A percentile compares a stretch with the other conserved stretches of the same genome.
These are phyloP conservation scores for Drosophila lacertosa DNA, from an alignment of 1,140 invertebrate genomes.

Conservation along the genomic window DNA sequence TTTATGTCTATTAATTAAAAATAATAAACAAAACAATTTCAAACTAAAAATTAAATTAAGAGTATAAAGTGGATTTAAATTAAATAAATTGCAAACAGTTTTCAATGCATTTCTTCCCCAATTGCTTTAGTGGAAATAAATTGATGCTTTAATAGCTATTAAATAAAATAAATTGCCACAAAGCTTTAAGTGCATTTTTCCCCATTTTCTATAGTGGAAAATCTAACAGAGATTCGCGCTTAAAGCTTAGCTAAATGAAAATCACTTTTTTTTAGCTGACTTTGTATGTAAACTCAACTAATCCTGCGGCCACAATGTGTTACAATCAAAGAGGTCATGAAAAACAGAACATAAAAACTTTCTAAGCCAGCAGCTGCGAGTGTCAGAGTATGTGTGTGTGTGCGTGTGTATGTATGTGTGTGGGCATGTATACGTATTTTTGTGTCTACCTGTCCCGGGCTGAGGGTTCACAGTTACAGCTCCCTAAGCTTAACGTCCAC, in stretches of 20 bases:
- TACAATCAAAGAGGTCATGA: constrained; percentile 36
- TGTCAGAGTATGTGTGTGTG: not conserved
- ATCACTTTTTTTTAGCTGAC: constrained; percentile 18
- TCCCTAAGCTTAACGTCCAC: constrained; percentile 30
- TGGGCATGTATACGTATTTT: constrained; percentile 16
- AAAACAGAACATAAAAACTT: constrained; percentile 24
- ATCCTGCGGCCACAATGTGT: constrained; percentile 30
- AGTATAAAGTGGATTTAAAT: too few relatives aligned
- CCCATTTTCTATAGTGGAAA: too few relatives aligned
- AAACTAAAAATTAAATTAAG: too few relatives aligned
- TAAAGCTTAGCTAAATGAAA: constrained; percentile 15
- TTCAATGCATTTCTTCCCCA: too few relatives aligned
- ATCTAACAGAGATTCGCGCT: not conserved
- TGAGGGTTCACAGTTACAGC: not conserved
- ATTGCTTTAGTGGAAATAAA: too few relatives aligned
- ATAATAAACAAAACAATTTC: too few relatives aligned
- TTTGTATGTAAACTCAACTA: constrained; percentile 7
- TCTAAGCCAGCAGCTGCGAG: not conserved
- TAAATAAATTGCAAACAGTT: too few relatives aligned
- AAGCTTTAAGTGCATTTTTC: too few relatives aligned
- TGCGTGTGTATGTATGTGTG: not conserved
- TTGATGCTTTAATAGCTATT: too few relatives aligned
- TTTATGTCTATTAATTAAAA: too few relatives aligned
- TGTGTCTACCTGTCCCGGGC: constrained; percentile 37
- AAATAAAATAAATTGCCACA: too few relatives aligned